Base-by-base conservation (phyloP, 2,797 vertebrate species). In the Lithobates pipiens region DNA sequence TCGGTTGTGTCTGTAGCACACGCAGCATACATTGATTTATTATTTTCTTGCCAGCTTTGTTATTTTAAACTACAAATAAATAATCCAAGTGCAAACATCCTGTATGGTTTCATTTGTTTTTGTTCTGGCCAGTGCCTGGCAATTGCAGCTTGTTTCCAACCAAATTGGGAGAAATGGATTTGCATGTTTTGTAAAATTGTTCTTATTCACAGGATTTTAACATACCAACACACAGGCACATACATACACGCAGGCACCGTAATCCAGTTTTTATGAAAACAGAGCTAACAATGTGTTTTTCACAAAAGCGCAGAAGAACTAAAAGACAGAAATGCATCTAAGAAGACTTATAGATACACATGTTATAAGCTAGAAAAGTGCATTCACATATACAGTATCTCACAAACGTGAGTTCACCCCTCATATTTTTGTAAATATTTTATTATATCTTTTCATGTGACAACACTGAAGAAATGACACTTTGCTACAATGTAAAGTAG, bases 1-100 rank as follows among this genome's bases (percentile, higher is more conserved):
- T 83, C 83, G 77, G 84, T 86, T 86, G 77, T 82, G 25, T 39
- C 73, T 15, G 34, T 88, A 68, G 57, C 46, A 25, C 27, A 84
- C 21, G 79, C 69, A 72, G 76, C 88, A n/a, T 74, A 84, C 82
- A 88, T 75, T 4, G 32, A 18, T 32, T 13, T 89, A 89, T 89
- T 83, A 87, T 87, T 73, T 89, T 15, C 42, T 84, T 2, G 9
- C 79, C 25, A 39, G 32, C 36, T 82, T 72, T 72, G 83, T 84
- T 71, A 72, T 77, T 84, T 84, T 54, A 76, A 84, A 77, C 42
- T 70, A 84, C 65, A 78, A 44, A 78, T 78, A 72, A 84, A 72
- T 84, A 72, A 84, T 71, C 15, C 46, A 77, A 61, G 18, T 23
- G 65, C 65, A 77, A 74, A 82, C 80, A 82, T 82, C 18, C 77